Conservation (phyloP, 2,888 invertebrate genomes). For the Eudemis profundana region DNA sequence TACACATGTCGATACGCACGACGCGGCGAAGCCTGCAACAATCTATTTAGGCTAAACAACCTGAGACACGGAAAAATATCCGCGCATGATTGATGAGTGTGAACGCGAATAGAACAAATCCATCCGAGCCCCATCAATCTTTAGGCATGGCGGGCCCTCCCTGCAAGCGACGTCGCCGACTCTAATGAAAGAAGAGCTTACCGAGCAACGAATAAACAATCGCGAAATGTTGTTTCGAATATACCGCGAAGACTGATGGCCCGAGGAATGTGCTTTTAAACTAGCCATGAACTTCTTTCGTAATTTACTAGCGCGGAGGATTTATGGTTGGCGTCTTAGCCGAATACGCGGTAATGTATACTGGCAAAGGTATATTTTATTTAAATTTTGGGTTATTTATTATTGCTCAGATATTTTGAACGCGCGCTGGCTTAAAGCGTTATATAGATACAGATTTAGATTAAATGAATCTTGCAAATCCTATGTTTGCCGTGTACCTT, state of each 20-base stretch:
- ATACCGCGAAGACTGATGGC: constrained; percentile 76
- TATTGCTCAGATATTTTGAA: constrained; percentile 14
- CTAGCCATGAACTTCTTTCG: constrained; percentile 49
- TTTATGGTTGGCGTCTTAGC: constrained; percentile 34
- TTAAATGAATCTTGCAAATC: neutral
- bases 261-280: constrained; percentile 63
- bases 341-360: constrained; percentile 28
- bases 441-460: neutral
- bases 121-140: constrained; percentile 82
- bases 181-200: constrained; percentile 84
- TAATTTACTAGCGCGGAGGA: constrained; percentile 31
- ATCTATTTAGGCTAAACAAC: constrained; percentile 83
- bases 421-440: constrained; percentile 1
- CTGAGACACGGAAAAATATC: constrained; percentile 84
- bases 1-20: constrained; percentile 72
- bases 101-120: constrained; percentile 84
- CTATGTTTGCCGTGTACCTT: neutral
- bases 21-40: constrained; percentile 73
- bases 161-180: constrained; percentile 75
- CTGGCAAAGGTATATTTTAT: constrained; percentile 30
- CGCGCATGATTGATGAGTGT: constrained; percentile 83
- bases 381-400: constrained; percentile 32
- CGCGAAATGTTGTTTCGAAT: constrained; percentile 79
- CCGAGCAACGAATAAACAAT: constrained; percentile 81
- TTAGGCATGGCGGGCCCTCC: constrained; percentile 65